Conservation (phyloP, 2,888 invertebrate species). For the Entomobrya proxima region DNA sequence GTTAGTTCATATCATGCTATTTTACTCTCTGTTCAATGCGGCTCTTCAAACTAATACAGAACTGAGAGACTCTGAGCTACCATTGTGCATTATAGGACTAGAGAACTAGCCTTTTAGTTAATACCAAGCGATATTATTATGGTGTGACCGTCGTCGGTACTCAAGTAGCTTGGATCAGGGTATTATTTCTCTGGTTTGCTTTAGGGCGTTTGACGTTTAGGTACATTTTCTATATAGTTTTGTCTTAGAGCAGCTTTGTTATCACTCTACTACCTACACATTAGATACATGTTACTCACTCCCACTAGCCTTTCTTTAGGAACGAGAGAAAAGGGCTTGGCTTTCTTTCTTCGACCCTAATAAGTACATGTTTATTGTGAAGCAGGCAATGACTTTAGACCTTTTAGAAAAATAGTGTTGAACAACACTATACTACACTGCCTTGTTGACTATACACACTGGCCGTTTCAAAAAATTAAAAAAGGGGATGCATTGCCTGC, state of each 20-base stretch:
- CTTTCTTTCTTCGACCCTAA: constrained; percentile 30
- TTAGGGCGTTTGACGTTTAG: background rate
- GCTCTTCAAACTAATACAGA: background rate
- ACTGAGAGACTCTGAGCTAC: background rate
- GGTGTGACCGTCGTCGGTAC: background rate
- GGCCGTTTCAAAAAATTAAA: background rate
- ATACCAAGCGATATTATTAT: background rate
- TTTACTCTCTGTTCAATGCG: background rate
- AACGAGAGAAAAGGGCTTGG: constrained; percentile 37
- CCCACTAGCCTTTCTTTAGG: constrained; percentile 23
- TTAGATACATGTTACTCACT: background rate
- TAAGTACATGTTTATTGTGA: constrained; percentile 23
- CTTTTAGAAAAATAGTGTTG: background rate
- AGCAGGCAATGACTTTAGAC: constrained; percentile 36
- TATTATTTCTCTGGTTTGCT: background rate
- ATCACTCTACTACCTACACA: background rate
- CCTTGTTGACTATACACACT: background rate
- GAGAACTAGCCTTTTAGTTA: constrained; percentile 22
- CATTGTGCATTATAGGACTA: too few relatives aligned
- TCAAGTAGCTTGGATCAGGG: background rate
- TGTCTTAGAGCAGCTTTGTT: too few relatives aligned
- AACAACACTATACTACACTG: background rate
- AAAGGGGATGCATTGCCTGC: background rate
- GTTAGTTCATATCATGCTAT: background rate
- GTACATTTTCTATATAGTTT: background rate